Conservation (phyloP, 2,888 invertebrate genomes). For the Chymomyza fuscimana region DNA sequence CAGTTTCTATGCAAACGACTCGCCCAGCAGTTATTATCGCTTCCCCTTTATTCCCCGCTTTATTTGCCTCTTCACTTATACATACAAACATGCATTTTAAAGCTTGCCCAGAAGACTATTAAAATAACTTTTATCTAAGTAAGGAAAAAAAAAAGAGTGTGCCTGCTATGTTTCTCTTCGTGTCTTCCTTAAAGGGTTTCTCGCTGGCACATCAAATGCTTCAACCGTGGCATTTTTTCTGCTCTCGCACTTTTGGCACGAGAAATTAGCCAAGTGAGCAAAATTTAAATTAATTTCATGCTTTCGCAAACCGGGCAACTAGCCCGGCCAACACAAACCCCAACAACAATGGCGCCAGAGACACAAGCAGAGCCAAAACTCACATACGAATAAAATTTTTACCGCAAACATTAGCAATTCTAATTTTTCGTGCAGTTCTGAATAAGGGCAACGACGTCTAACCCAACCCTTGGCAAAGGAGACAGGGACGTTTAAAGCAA, state of each 20-base stretch:
- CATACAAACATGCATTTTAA: slow-evolving; percentile 31
- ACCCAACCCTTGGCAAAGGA: background rate
- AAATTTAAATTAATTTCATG: slow-evolving; percentile 67
- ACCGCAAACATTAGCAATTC: slow-evolving; percentile 66
- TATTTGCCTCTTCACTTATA: background rate
- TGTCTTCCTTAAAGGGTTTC: background rate
- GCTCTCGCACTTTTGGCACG: slow-evolving; percentile 29
- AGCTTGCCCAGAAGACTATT: slow-evolving; percentile 64
- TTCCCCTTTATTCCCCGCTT: background rate
- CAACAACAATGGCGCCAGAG: slow-evolving; percentile 1
- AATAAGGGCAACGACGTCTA: background rate
- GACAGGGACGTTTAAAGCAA: background rate
- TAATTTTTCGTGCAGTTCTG: slow-evolving; percentile 58
- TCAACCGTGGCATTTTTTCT: slow-evolving; percentile 1
- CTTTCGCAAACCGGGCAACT: slow-evolving; percentile 63
- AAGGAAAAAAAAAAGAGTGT: background rate
- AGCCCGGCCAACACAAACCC: slow-evolving; percentile 53
- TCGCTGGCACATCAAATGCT: slow-evolving; percentile 39
- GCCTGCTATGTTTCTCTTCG: background rate
- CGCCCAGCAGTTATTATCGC: slow-evolving; percentile 4
- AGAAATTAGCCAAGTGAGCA: slow-evolving; percentile 65
- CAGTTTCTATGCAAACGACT: slow-evolving; percentile 42
- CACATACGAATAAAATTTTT: slow-evolving; percentile 42
- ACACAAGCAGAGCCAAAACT: slow-evolving; percentile 19
- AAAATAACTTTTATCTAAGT: slow-evolving; percentile 56